These are phyloP conservation scores for Drosophila kambysellisi DNA, from an alignment of 2,888 invertebrate species.

Conservation along the genomic window DNA sequence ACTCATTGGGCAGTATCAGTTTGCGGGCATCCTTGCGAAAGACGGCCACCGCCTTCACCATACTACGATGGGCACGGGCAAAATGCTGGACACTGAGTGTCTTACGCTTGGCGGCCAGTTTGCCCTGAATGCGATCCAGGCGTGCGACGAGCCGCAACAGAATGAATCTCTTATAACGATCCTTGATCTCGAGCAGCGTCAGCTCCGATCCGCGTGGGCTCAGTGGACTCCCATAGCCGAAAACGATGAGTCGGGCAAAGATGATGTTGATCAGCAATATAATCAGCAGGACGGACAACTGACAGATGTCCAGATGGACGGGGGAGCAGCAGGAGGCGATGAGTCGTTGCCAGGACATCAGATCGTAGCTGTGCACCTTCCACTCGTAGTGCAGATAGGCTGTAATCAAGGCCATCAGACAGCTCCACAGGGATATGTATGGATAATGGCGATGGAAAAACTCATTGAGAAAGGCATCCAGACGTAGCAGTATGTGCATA, in stretches of 20 bases:
- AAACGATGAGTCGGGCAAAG: constrained; percentile 57
- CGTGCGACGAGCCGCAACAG: constrained; percentile 81
- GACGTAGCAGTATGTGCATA: constrained; percentile 56
- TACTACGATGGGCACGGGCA: constrained; percentile 80
- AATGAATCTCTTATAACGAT: constrained; percentile 83
- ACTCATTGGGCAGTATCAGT: constrained; percentile 79
- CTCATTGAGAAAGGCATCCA: constrained; percentile 47
- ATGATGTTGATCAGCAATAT: constrained; percentile 67
- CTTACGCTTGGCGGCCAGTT: constrained; percentile 62
- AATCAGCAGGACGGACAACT: constrained; percentile 58
- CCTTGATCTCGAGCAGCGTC: constrained; percentile 79
- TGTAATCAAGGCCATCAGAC: constrained; percentile 56
- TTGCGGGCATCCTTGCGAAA: constrained; percentile 84
- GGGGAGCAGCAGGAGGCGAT: constrained; percentile 33
- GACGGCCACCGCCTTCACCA: constrained; percentile 80
- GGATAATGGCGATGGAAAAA: constrained; percentile 73
- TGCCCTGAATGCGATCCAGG: constrained; percentile 79
- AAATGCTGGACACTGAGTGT: constrained; percentile 56
- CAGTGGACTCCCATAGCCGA: constrained; percentile 63
- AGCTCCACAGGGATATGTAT: constrained; percentile 60
- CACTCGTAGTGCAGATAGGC: constrained; percentile 76
- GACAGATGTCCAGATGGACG: constrained; percentile 50
- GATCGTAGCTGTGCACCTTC: constrained; percentile 63
- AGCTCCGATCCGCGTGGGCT: constrained; percentile 51
- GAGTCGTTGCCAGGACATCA: constrained; percentile 69